Base-by-base conservation (phyloP, 2,113 vertebrate genomes). In the Centropristis striata region DNA sequence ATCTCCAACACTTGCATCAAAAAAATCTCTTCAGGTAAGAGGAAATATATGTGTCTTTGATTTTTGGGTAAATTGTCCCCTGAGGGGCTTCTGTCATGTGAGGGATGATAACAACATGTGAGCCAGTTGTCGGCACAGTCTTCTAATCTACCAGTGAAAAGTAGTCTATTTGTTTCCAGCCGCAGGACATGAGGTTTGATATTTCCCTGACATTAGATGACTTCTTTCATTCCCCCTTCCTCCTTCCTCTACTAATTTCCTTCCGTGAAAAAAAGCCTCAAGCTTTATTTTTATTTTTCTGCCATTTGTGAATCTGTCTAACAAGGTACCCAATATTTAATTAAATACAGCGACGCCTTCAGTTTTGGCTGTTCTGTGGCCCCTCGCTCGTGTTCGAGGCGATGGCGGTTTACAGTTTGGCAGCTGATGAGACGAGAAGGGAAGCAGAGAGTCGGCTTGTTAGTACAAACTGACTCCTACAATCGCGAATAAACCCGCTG, bases 51-150 rank as follows among this genome's bases (percentile, higher is more conserved):
- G 32, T 6, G 6, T 32, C 32, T 32, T 32, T 32, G 6, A 32
- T 32, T 32, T 32, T 32, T 6, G 32, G 32, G 32, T 32, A 32
- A 32, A 32, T 32, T 32, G 32, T 32, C 32, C 6, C 60, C 80
- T 10, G 4, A 42, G 75, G 85, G 83, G 66, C 64, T 0, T 44
- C 18, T 8, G n/a, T 65, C 83, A 77, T 66, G 64, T 68, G 65
- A 50, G 66, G 58, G 65, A 68, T 37, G 76, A 79, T n/a, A 70
- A 80, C 77, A 86, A 65, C 58, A 54, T 9, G 41, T 16, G 74
- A 89, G 64, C 74, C 68, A 68, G 49, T 14, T 1, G 46, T 11
- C 10, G 0, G 0, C n/a, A 2, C 32, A 4, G 39, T 37, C 55
- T 42, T 28, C 16, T 65, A 46, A 47, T 55, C 50, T 32, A 18